These are phyloP conservation scores for Strix aluco DNA, from an alignment of 2,113 vertebrate species.

Conservation along the genomic window DNA sequence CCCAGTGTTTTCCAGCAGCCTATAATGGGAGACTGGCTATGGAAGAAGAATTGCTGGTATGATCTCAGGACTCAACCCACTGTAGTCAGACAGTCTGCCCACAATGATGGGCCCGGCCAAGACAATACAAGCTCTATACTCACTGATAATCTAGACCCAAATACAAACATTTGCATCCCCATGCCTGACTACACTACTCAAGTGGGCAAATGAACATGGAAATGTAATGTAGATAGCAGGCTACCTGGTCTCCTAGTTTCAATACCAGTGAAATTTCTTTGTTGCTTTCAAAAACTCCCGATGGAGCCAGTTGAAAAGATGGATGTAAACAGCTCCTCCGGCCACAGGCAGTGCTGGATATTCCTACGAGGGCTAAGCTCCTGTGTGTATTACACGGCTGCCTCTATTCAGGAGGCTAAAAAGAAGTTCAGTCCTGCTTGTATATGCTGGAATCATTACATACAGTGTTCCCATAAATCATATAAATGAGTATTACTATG, in stretches of 20 bases:
- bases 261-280: background rate
- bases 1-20: constrained; percentile 47
- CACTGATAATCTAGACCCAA: constrained; percentile 35
- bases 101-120: constrained; percentile 58
- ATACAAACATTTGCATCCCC: background rate
- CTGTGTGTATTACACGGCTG: constrained; percentile 40
- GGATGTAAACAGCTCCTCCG: constrained; percentile 36
- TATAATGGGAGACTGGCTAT: constrained; percentile 49
- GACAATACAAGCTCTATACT: constrained; percentile 43
- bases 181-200: background rate
- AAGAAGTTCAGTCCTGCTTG: constrained; percentile 63
- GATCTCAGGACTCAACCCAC: constrained; percentile 66
- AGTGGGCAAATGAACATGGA: background rate
- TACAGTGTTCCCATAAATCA: constrained; percentile 50
- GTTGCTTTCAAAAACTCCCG: background rate
- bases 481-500: constrained; percentile 39
- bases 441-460: constrained; percentile 57
- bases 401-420: constrained; percentile 58
- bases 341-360: constrained; percentile 40
- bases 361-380: constrained; percentile 30
- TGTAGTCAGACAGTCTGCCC: constrained; percentile 69
- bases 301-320: constrained; percentile 30
- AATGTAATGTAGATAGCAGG: background rate
- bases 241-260: background rate
- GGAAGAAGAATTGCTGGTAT: constrained; percentile 69